Conservation (phyloP, 1,140 invertebrate species). For the Zaprionus africanus region DNA sequence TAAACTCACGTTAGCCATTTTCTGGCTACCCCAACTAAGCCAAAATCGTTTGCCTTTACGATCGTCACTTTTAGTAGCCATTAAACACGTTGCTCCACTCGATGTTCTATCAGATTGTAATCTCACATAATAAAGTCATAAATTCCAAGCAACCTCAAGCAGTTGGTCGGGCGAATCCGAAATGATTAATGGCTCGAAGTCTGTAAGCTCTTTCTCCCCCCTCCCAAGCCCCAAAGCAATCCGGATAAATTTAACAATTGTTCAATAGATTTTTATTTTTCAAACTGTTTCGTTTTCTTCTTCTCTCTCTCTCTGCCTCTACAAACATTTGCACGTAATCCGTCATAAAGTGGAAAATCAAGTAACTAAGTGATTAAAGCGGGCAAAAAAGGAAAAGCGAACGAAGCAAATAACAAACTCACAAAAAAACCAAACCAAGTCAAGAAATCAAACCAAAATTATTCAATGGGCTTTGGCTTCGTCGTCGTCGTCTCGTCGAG, state of each 20-base stretch:
- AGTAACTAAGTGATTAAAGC: conserved; percentile 77
- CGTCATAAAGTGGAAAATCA: conserved; percentile 79
- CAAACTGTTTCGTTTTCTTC: background rate
- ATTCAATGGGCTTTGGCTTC: conserved; percentile 73
- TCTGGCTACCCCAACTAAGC: background rate
- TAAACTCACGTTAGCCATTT: background rate
- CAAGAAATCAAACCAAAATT: conserved; percentile 72
- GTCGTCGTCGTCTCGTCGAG: conserved; percentile 46
- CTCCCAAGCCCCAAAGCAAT: background rate
- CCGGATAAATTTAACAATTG: conserved; percentile 46
- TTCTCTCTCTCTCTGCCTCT: conserved; percentile 9
- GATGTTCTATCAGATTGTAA: conserved; percentile 15
- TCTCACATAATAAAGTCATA: conserved; percentile 38
- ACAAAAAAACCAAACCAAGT: conserved; percentile 10
- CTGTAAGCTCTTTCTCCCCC: conserved; percentile 10
- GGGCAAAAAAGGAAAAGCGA: conserved; percentile 31
- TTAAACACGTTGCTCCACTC: conserved; percentile 2
- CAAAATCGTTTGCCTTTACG: background rate
- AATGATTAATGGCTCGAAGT: conserved; percentile 59
- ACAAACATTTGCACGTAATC: conserved; percentile 73
- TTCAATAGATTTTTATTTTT: conserved; percentile 51
- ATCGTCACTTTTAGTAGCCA: conserved; percentile 5
- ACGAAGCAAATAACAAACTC: background rate
- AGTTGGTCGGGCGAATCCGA: conserved; percentile 16
- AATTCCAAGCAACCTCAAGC: conserved; percentile 9